A percentile compares a stretch with the other conserved stretches of the same genome.
phyloP scores from a whole-genome alignment of 1,140 invertebrate genomes.

The Hyphantria cunea region DNA sequence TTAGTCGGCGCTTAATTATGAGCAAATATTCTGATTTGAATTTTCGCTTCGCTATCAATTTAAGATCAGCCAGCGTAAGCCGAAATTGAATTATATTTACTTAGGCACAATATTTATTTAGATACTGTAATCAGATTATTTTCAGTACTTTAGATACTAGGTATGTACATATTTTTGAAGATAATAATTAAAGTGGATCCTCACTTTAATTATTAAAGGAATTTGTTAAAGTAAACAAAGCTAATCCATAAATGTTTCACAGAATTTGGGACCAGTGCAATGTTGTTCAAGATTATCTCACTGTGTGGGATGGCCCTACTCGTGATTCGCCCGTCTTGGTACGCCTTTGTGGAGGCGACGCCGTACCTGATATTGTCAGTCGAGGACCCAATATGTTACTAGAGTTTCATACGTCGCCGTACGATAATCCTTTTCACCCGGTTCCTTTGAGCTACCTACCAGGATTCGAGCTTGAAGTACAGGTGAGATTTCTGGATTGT shows the following conservation, averaged over 20 bases:
- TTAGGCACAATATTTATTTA: too few species aligned
- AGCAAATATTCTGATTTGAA: too few species aligned
- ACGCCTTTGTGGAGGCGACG: conserved; percentile 91
- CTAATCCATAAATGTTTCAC: conserved; percentile 38
- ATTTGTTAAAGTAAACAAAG: conserved; percentile 3
- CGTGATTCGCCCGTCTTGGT: conserved; percentile 88
- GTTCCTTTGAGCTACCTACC: conserved; percentile 89
- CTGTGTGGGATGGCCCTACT: conserved; percentile 91
- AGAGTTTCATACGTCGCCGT: conserved; percentile 91
- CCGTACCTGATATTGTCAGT: conserved; percentile 90
- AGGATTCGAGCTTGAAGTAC: conserved; percentile 91
- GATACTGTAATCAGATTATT: too few species aligned
- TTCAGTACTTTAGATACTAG: too few species aligned
- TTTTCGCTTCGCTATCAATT: too few species aligned
- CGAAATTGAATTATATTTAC: too few species aligned
- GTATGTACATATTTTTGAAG: too few species aligned
- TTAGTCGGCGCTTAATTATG: too few species aligned
- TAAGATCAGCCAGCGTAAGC: too few species aligned
- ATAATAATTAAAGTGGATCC: too few species aligned
- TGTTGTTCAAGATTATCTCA: conserved; percentile 90
- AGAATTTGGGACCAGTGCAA: conserved; percentile 92
- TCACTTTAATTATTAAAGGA: too few species aligned
- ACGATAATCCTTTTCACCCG: conserved; percentile 91
- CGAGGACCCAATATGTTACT: conserved; percentile 89
- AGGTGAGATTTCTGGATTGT: conserved; percentile 78